Evolutionary conservation across 1,140 invertebrate genomes (phyloP).

Genomic region (Metopolophium dirhodum): DNA sequence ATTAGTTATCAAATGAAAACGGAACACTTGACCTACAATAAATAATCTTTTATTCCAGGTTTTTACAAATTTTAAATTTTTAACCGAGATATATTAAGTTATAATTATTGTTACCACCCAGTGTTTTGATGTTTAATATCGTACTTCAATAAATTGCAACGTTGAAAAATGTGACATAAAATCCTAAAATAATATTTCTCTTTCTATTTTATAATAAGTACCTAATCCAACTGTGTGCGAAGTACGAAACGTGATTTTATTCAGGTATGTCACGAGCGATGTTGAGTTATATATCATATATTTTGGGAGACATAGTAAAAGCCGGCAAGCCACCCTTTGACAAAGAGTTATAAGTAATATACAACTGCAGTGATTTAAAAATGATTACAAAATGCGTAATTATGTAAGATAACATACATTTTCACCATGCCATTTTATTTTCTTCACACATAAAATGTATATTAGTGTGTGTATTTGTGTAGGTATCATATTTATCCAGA

Average conservation of each 20-base stretch:
- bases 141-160: not conserved
- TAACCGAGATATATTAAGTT: not conserved
- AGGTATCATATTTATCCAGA: no score
- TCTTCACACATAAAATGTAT: no score
- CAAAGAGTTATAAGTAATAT: not conserved
- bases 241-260: not conserved
- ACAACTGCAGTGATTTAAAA: not conserved
- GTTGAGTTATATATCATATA: not conserved
- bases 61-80: not conserved
- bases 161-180: not conserved
- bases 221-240: not conserved
- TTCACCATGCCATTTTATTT: no score
- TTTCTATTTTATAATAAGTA: not conserved
- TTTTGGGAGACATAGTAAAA: not conserved
- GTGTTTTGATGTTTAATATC: not conserved
- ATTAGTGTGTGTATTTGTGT: no score
- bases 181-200: not conserved
- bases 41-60: not conserved
- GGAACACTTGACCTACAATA: not conserved
- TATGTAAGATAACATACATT: no score
- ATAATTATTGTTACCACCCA: not conserved
- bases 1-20: not conserved
- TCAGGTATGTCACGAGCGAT: not conserved
- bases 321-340: not conserved
- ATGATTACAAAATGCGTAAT: no score